Evolutionary conservation across 2,797 vertebrate genomes (phyloP).

Genomic region (Iguana delicatissima): DNA sequence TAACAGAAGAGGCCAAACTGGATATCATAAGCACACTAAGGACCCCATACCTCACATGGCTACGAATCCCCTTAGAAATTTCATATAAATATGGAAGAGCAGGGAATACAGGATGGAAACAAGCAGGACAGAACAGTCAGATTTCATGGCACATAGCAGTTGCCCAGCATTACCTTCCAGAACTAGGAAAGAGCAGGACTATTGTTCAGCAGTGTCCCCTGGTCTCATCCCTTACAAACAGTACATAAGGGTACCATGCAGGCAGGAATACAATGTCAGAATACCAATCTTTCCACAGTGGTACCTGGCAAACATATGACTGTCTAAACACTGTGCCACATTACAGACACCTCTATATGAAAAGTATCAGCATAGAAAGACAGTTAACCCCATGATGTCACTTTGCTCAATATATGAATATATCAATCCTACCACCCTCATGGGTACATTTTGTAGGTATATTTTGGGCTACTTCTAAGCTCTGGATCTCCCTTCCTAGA

Average conservation of each 20-base stretch:
- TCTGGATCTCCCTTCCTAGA: too few relatives aligned
- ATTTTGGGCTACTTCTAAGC: too few relatives aligned
- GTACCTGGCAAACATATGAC: not conserved
- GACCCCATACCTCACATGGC: not conserved
- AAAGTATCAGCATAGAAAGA: not conserved
- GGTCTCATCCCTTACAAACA: not conserved
- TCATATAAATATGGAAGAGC: conserved; percentile 1
- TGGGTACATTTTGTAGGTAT: not conserved
- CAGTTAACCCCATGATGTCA: not conserved
- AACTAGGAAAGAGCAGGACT: not conserved
- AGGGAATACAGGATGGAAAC: not conserved
- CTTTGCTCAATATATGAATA: not conserved
- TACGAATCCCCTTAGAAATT: not conserved
- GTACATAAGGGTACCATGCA: not conserved
- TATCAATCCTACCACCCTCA: too few relatives aligned
- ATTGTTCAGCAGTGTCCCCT: not conserved
- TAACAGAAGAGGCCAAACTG: not conserved
- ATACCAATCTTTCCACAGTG: not conserved
- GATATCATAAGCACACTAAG: not conserved
- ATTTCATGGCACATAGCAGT: not conserved
- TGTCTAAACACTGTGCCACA: not conserved
- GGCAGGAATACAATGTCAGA: not conserved
- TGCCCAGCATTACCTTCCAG: not conserved
- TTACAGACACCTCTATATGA: not conserved
- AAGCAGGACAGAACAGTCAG: not conserved